phyloP scores from a whole-genome alignment of 2,888 invertebrate species.

The Hypomecis atomaria region DNA sequence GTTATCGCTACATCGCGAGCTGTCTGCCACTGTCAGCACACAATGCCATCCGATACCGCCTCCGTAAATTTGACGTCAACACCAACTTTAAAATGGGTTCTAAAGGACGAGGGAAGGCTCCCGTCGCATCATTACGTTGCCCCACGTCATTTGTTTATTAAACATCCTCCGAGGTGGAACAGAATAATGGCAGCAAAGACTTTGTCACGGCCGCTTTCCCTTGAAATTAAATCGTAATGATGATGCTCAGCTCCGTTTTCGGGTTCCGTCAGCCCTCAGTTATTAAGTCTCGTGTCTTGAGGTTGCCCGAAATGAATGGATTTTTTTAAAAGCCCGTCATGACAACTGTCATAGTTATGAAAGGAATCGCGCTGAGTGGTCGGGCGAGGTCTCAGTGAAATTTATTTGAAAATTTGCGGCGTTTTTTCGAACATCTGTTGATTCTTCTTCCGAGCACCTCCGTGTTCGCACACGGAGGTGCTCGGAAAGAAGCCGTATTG shows the following conservation, averaged over 20 bases:
- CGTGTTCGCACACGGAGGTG: too few species aligned
- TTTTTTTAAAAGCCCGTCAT: slow-evolving; percentile 73
- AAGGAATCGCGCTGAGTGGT: slow-evolving; percentile 73
- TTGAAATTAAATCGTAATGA: slow-evolving; percentile 82
- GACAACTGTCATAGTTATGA: slow-evolving; percentile 78
- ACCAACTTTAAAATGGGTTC: slow-evolving; percentile 68
- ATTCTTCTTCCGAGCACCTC: too few species aligned
- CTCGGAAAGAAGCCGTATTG: background rate
- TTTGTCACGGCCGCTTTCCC: slow-evolving; percentile 80
- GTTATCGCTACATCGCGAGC: slow-evolving; percentile 18
- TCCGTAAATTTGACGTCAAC: slow-evolving; percentile 55
- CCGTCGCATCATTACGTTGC: slow-evolving; percentile 72
- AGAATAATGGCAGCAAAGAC: slow-evolving; percentile 79
- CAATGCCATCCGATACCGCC: slow-evolving; percentile 52
- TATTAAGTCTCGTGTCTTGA: slow-evolving; percentile 79
- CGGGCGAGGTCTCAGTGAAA: slow-evolving; percentile 53
- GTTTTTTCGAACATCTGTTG: slow-evolving; percentile 25
- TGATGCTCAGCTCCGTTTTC: slow-evolving; percentile 75
- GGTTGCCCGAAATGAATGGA: slow-evolving; percentile 81
- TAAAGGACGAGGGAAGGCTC: slow-evolving; percentile 63
- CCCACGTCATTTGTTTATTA: slow-evolving; percentile 83
- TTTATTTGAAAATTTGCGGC: slow-evolving; percentile 47
- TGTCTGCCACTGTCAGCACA: slow-evolving; percentile 20
- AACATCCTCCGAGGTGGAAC: slow-evolving; percentile 81
- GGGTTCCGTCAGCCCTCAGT: slow-evolving; percentile 62